Evolutionary conservation across 2,113 vertebrate species (phyloP), one percentile per base, ranked within the genome.

Genomic region (Meleagris gallopavo): DNA sequence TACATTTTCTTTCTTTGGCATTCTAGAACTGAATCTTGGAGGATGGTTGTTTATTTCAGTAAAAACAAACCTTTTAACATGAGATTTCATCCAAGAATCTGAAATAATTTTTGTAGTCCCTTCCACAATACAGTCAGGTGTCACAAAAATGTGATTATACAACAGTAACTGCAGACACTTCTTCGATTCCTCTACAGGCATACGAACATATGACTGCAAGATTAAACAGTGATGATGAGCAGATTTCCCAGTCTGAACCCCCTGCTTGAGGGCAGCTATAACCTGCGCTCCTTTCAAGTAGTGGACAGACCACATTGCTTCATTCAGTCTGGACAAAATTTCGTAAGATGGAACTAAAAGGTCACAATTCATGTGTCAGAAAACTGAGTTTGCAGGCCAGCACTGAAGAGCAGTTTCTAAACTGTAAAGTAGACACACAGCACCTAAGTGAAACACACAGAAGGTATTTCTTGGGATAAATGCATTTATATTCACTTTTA

Each of bases 291-390:
- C 32, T 36, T 79, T 73, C 20, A 74, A n/a, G 41, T 11, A 64
- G 0, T 75, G 24, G 9, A 52, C 1, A 54, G 45, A 24, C 7
- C 18, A 60, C 1, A 0, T 19, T 58, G 19, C 36, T 64, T 69
- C 70, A 41, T 77, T 85, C 57, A 43, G 25, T 69, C 14, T 58
- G 32, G 36, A 83, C 13, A 30, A 87, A 43, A 83, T 71, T 84
- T 40, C 7, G 3, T n/a, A 60, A 85, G 50, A 87, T 8, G 54
- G 95, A 92, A 85, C 18, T 79, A 40, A 89, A 88, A 88, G 11
- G 54, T 72, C 61, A 84, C 32, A 45, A 87, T 84, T 87, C 54
- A 32, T 62, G 66, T 55, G n/a, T 24, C 52, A 70, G 40, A 66
- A 76, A 83, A 34, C 17, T 69, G 5, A 74, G 18, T 79, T 76